Percentiles rank a stretch among this genome's conserved stretches.
Evolutionary conservation across 2,113 vertebrate genomes (phyloP).

Genomic region (Diadophis punctatus): DNA sequence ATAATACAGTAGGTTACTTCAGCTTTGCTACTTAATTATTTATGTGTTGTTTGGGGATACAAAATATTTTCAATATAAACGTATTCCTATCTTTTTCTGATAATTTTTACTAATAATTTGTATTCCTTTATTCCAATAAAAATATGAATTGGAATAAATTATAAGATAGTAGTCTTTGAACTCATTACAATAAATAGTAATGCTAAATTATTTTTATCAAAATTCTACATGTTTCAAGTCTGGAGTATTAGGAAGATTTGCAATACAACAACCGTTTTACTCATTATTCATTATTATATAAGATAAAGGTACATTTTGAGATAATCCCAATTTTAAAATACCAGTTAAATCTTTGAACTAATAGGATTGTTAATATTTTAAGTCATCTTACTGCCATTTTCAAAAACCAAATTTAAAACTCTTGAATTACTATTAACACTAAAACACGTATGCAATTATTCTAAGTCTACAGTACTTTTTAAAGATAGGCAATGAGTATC

Average conservation of each 20-base stretch:
- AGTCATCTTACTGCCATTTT: neutral
- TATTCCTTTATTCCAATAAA: neutral
- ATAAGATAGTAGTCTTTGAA: neutral
- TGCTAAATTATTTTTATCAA: neutral
- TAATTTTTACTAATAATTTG: neutral
- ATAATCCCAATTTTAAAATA: neutral
- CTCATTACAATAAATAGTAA: neutral
- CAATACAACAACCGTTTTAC: neutral
- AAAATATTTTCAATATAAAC: neutral
- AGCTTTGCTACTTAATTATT: neutral
- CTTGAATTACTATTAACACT: neutral
- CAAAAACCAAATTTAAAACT: neutral
- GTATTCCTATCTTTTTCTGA: neutral
- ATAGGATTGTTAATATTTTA: neutral
- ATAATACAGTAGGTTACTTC: conserved; percentile 44
- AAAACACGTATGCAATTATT: neutral
- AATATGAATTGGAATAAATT: neutral
- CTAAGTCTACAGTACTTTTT: neutral
- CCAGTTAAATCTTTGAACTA: neutral
- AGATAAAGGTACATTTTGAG: neutral
- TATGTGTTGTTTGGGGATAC: neutral
- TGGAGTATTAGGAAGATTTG: neutral
- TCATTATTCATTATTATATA: neutral
- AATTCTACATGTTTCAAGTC: neutral
- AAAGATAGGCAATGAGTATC: neutral